Conservation (phyloP, 2,113 vertebrate genomes). For the Coregonus clupeaformis region DNA sequence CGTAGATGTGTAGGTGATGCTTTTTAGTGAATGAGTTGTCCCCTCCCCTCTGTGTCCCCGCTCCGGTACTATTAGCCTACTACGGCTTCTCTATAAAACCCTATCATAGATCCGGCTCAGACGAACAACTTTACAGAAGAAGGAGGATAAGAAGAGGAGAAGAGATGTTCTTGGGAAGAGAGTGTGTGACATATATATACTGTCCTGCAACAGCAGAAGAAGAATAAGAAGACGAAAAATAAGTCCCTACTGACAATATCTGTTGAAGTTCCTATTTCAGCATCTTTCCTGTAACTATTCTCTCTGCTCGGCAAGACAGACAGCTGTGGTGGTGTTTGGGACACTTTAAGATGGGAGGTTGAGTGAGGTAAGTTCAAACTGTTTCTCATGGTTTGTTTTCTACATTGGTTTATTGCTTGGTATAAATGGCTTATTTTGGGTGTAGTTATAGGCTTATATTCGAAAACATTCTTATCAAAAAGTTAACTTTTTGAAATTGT, state of each 20-base stretch:
- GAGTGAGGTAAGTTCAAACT: neutral
- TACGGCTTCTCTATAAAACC: slow-evolving; percentile 87
- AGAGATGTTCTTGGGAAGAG: neutral
- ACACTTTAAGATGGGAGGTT: neutral
- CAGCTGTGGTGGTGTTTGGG: neutral
- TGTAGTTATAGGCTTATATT: too few species aligned
- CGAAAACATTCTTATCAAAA: too few species aligned
- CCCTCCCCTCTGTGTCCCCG: slow-evolving; percentile 43
- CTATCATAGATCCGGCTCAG: slow-evolving; percentile 70
- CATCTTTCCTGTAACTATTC: neutral
- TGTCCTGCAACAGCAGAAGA: too few species aligned
- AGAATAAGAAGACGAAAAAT: neutral
- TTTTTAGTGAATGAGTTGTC: slow-evolving; percentile 87
- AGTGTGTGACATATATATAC: neutral
- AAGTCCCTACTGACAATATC: too few species aligned
- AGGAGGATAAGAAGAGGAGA: slow-evolving; percentile 22
- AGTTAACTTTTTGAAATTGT: too few species aligned
- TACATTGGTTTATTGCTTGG: neutral
- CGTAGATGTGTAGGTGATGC: slow-evolving; percentile 92
- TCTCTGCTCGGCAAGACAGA: neutral
- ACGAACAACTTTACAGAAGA: slow-evolving; percentile 26
- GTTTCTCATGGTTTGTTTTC: neutral
- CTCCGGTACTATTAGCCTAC: slow-evolving; percentile 73
- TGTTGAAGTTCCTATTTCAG: neutral
- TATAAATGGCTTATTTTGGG: too few species aligned